These are phyloP conservation scores for Colletes latitarsis DNA, from an alignment of 1,140 invertebrate species.

Conservation along the genomic window DNA sequence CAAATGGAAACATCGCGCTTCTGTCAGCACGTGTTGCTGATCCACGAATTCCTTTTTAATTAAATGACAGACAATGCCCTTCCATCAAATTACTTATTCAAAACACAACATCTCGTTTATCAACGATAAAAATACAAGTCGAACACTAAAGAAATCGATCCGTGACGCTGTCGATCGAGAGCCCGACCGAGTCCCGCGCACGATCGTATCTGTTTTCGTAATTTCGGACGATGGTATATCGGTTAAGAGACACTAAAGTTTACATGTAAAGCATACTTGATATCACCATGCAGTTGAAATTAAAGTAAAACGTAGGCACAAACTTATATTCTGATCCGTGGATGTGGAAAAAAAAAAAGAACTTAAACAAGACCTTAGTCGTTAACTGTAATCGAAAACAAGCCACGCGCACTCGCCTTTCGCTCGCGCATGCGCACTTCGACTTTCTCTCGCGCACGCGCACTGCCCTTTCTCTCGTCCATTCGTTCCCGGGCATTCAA, in stretches of 20 bases:
- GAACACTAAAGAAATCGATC: neutral
- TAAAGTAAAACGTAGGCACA: conserved; percentile 3
- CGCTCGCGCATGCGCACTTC: neutral
- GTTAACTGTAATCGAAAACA: conserved; percentile 29
- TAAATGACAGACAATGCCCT: too few relatives aligned
- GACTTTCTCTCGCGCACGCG: neutral
- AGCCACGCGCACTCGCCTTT: neutral
- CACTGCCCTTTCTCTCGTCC: neutral
- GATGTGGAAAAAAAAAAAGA: neutral
- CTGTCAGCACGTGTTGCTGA: too few relatives aligned
- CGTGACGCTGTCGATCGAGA: neutral
- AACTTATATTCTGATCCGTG: neutral
- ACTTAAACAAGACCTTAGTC: neutral
- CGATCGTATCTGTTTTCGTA: neutral
- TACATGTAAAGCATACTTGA: conserved; percentile 16
- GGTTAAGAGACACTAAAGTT: neutral
- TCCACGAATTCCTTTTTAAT: too few relatives aligned
- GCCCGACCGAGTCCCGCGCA: too few relatives aligned
- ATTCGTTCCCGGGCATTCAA: neutral
- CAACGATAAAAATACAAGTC: neutral
- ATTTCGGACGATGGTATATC: neutral
- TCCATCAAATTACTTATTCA: too few relatives aligned
- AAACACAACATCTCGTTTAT: neutral
- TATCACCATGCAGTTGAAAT: conserved; percentile 15
- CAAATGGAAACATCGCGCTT: too few relatives aligned